Conservation (phyloP, 2,888 invertebrate species). For the Lycaena phlaeas region DNA sequence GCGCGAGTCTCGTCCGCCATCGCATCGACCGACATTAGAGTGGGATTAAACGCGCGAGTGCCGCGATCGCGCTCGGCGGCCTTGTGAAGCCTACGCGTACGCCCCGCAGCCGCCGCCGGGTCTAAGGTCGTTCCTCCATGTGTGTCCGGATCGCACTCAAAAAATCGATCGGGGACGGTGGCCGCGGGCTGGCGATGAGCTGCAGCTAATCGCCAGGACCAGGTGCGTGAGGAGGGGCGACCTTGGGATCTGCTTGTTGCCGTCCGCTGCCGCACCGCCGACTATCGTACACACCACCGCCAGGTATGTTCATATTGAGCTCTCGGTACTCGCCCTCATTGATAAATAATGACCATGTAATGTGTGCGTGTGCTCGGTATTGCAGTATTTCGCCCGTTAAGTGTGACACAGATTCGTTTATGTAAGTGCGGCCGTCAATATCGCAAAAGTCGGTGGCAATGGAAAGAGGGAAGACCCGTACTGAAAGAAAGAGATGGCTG, state of each 20-base stretch:
- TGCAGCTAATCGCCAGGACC: conserved; percentile 34
- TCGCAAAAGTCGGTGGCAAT: conserved; percentile 25
- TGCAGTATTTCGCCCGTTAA: conserved; percentile 27
- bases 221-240: conserved; percentile 29
- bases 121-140: conserved; percentile 35
- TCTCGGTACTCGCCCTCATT: too few relatives aligned
- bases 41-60: conserved; percentile 52
- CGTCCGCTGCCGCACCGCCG: conserved; percentile 26
- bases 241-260: conserved; percentile 36
- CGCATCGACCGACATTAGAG: conserved; percentile 48
- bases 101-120: conserved; percentile 42
- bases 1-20: conserved; percentile 44
- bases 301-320: conserved; percentile 26
- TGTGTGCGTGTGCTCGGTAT: conserved; percentile 20
- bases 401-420: conserved; percentile 33
- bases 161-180: conserved; percentile 33
- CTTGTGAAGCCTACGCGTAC: conserved; percentile 30
- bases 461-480: conserved; percentile 24
- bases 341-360: conserved; percentile 7
- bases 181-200: conserved; percentile 34
- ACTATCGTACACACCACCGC: conserved; percentile 29
- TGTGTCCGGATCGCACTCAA: conserved; percentile 30
- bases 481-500: conserved; percentile 23
- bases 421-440: conserved; percentile 36
- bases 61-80: conserved; percentile 57